These are phyloP conservation scores for Cephonodes hylas DNA, from an alignment of 2,888 invertebrate species.

Conservation along the genomic window DNA sequence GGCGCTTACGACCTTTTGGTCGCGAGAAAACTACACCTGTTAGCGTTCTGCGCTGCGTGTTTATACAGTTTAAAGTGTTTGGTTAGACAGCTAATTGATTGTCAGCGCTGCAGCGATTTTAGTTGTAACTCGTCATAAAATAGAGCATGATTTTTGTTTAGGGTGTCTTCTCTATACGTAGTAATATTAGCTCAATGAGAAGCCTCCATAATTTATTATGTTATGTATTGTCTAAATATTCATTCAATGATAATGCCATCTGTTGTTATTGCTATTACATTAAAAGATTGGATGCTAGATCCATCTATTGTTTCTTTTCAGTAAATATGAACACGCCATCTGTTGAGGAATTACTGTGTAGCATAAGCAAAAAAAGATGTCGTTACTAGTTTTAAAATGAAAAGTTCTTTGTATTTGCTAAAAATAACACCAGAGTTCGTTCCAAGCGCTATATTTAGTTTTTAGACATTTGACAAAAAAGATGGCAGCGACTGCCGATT, in stretches of 20 bases:
- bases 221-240: too few relatives aligned
- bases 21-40: too few relatives aligned
- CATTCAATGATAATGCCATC: constrained; percentile 22
- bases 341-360: constrained; percentile 19
- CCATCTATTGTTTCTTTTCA: neutral
- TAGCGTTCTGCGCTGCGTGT: too few relatives aligned
- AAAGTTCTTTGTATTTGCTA: constrained; percentile 66
- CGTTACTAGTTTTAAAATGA: constrained; percentile 38
- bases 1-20: too few relatives aligned
- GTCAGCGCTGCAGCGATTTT: too few relatives aligned
- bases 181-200: too few relatives aligned
- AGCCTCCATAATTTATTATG: too few relatives aligned
- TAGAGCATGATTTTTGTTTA: too few relatives aligned
- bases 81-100: too few relatives aligned
- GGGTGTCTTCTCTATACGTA: too few relatives aligned
- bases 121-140: too few relatives aligned
- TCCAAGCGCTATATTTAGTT: constrained; percentile 79
- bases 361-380: constrained; percentile 45
- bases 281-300: neutral
- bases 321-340: constrained; percentile 36
- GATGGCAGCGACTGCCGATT: constrained; percentile 80
- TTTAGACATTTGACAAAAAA: constrained; percentile 81
- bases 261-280: neutral
- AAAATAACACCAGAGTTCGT: constrained; percentile 82
- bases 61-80: too few relatives aligned